phyloP scores from a whole-genome alignment of 1,140 invertebrate genomes.

The Calliphora vicina region DNA sequence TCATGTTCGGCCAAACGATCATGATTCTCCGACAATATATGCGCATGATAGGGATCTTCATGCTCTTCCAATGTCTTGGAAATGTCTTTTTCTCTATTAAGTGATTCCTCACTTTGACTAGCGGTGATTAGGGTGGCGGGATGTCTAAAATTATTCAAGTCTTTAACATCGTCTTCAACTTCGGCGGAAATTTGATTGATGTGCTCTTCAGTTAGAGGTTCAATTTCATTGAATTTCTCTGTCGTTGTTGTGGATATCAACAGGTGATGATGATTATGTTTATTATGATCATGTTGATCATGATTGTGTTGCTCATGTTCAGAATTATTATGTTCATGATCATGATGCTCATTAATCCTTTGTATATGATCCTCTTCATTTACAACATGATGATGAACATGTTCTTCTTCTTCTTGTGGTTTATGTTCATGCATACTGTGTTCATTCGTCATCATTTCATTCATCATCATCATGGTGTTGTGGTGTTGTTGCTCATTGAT shows the following conservation, averaged over 20 bases:
- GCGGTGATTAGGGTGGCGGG: conserved; percentile 60
- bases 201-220: conserved; percentile 3
- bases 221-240: not conserved
- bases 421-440: conserved; percentile 6
- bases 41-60: conserved; percentile 61
- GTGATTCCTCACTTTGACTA: conserved; percentile 55
- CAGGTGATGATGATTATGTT: not conserved
- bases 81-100: conserved; percentile 44
- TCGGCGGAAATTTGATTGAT: conserved; percentile 57
- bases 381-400: conserved; percentile 3
- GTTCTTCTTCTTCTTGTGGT: not conserved
- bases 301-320: conserved; percentile 19
- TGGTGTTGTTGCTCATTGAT: conserved; percentile 38
- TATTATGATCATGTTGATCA: not conserved
- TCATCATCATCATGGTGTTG: conserved; percentile 40
- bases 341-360: conserved; percentile 35
- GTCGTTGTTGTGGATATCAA: not conserved
- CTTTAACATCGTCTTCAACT: conserved; percentile 53
- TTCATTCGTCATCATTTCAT: conserved; percentile 8
- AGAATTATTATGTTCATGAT: conserved; percentile 41
- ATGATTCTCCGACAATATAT: conserved; percentile 61
- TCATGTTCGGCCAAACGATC: conserved; percentile 61
- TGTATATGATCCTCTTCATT: conserved; percentile 34
- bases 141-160: conserved; percentile 60
- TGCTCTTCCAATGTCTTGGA: conserved; percentile 46